Percentiles rank a stretch among this genome's conserved stretches.
These are phyloP conservation scores for Propsilocerus akamusi DNA, from an alignment of 1,140 invertebrate genomes.

Conservation along the genomic window DNA sequence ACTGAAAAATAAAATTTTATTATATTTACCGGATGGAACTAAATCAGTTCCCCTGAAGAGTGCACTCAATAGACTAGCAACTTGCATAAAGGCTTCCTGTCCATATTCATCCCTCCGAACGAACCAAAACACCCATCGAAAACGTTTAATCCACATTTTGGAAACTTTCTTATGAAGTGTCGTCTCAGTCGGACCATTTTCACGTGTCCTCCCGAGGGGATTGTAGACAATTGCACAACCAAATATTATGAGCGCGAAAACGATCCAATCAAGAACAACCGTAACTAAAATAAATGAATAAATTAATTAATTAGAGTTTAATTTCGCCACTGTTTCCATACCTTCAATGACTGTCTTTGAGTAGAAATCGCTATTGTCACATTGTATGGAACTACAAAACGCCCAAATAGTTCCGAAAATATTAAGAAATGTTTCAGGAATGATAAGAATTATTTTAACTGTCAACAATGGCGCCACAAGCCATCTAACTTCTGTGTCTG, in stretches of 20 bases:
- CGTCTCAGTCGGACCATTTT: constrained; percentile 34
- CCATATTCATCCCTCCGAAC: constrained; percentile 57
- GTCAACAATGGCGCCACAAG: constrained; percentile 43
- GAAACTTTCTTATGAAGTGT: constrained; percentile 36
- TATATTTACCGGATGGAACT: constrained; percentile 46
- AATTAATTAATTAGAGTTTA: constrained; percentile 7
- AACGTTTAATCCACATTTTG: constrained; percentile 47
- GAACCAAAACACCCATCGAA: constrained; percentile 64
- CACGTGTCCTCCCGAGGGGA: constrained; percentile 44
- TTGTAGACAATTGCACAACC: constrained; percentile 63
- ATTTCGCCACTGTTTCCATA: constrained; percentile 17
- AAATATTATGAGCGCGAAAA: constrained; percentile 51
- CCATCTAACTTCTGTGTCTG: constrained; percentile 41
- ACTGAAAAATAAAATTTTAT: background rate
- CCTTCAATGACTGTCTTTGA: constrained; percentile 52
- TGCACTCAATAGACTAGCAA: constrained; percentile 56
- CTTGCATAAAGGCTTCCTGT: constrained; percentile 64
- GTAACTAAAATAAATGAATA: constrained; percentile 31
- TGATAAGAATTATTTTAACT: constrained; percentile 42
- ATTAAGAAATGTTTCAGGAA: constrained; percentile 60
- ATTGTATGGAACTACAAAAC: constrained; percentile 45
- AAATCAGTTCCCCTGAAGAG: constrained; percentile 68
- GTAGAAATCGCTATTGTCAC: constrained; percentile 42
- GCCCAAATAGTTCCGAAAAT: constrained; percentile 66
- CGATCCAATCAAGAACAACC: constrained; percentile 62